A percentile compares a stretch with the other conserved stretches of the same genome.
Conservation (phyloP, 2,797 vertebrate genomes). For the Ficedula albicollis region DNA sequence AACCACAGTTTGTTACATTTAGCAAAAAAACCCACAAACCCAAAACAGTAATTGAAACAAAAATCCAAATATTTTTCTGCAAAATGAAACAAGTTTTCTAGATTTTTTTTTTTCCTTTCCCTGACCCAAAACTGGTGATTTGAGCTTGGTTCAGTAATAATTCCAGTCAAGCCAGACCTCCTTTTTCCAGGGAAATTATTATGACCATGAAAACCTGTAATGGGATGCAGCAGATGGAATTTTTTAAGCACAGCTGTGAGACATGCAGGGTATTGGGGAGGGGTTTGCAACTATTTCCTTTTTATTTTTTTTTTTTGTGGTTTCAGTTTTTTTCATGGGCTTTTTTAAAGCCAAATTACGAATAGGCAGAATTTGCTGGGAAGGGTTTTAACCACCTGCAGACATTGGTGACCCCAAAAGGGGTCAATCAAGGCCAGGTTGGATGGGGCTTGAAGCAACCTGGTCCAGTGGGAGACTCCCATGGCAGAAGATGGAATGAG, state of each 20-base stretch:
- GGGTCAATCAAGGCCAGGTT: rapidly evolving
- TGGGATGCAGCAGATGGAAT: background rate
- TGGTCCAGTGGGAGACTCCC: background rate
- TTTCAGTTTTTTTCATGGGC: background rate
- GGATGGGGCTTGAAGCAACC: rapidly evolving
- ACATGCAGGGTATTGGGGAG: rapidly evolving
- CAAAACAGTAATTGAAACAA: background rate
- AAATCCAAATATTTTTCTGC: background rate
- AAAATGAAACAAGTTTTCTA: background rate
- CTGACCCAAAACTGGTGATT: background rate
- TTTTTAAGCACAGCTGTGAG: rapidly evolving
- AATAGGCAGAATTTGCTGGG: background rate
- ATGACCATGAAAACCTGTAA: background rate
- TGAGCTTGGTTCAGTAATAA: background rate
- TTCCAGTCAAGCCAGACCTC: background rate
- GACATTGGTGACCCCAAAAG: background rate
- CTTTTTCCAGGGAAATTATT: background rate
- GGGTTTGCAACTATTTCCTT: background rate
- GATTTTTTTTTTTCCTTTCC: background rate
- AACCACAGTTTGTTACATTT: background rate
- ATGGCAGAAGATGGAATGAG: background rate
- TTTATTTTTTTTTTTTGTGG: rapidly evolving
- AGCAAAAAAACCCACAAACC: background rate
- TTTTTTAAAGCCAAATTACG: background rate
- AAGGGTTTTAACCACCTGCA: background rate